Percentiles rank a stretch among this genome's conserved stretches.
phyloP scores from a whole-genome alignment of 64 coral and sea anemone genomes.

The Anthopleura sola region DNA sequence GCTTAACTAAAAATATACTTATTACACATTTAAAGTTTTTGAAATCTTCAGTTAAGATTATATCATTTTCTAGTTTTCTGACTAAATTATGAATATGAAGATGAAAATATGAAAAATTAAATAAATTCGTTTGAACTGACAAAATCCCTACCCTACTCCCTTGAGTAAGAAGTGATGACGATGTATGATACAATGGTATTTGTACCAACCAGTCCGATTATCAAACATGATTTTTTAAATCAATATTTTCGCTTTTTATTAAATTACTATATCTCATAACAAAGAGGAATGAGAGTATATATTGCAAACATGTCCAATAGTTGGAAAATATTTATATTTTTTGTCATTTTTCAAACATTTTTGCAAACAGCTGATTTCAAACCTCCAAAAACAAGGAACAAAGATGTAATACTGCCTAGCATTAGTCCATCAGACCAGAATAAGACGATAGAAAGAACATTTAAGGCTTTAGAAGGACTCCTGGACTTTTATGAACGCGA shows the following conservation, averaged over 20 bases:
- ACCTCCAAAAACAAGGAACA: background rate
- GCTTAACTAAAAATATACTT: background rate
- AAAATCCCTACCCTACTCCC: background rate
- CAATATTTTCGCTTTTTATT: background rate
- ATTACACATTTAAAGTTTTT: background rate
- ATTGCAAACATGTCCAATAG: background rate
- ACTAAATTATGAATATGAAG: too few relatives aligned
- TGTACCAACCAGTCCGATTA: background rate
- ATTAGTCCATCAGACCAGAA: background rate
- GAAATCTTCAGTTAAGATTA: background rate
- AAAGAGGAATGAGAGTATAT: background rate
- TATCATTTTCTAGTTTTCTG: too few relatives aligned
- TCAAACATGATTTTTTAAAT: background rate
- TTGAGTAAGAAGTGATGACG: background rate
- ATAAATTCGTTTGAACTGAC: too few relatives aligned
- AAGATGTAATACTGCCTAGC: background rate
- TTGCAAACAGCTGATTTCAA: background rate
- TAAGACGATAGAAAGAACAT: background rate
- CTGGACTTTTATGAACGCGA: constrained; percentile 52
- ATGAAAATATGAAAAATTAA: too few relatives aligned
- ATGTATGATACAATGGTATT: background rate
- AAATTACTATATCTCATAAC: background rate
- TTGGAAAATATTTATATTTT: background rate
- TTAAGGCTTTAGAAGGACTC: constrained; percentile 54
- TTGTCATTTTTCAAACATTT: background rate